phyloP scores from a whole-genome alignment of 2,797 vertebrate species.

The Miopithecus talapoin region DNA sequence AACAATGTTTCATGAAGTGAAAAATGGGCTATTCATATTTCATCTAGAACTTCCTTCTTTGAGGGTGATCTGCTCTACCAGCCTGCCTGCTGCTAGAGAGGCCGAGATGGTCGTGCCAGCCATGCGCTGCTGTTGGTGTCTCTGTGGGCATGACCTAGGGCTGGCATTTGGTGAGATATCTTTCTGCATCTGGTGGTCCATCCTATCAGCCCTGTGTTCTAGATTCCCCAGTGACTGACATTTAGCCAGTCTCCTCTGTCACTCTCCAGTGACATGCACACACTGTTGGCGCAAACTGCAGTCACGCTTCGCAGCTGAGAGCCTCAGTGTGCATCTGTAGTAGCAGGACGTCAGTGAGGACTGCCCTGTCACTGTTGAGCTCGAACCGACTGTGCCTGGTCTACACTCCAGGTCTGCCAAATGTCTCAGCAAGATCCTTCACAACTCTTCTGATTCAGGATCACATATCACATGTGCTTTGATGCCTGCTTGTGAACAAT shows the following conservation, averaged over 20 bases:
- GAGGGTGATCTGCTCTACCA: background rate
- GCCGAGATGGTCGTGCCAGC: rapidly evolving
- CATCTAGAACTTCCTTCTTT: background rate
- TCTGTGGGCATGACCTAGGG: rapidly evolving
- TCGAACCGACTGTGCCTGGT: rapidly evolving
- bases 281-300: background rate
- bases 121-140: rapidly evolving
- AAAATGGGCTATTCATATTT: background rate
- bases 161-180: background rate
- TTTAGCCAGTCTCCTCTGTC: background rate
- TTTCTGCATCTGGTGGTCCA: background rate
- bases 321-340: background rate
- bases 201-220: background rate
- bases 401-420: background rate
- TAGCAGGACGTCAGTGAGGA: background rate
- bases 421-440: rapidly evolving
- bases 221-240: background rate
- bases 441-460: background rate
- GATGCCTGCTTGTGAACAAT: background rate
- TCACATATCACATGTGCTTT: no score
- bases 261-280: rapidly evolving
- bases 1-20: background rate
- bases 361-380: no score
- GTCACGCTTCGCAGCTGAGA: background rate
- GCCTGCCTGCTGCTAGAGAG: background rate